phyloP scores from a whole-genome alignment of 2,113 vertebrate species.

The Eonycteris spelaea region DNA sequence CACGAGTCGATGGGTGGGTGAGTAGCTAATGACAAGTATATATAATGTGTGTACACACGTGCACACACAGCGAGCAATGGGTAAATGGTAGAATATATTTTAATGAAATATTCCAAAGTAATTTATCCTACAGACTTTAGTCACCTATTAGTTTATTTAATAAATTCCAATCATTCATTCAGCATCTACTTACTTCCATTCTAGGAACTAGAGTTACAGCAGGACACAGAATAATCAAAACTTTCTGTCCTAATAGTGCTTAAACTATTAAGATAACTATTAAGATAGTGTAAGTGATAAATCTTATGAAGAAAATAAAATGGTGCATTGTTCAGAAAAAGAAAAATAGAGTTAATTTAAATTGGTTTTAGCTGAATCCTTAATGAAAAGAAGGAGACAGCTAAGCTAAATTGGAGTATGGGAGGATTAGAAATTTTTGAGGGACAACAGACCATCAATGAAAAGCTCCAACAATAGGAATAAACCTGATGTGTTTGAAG shows the following conservation, averaged over 20 bases:
- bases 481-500: not conserved
- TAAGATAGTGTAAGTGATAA: not conserved
- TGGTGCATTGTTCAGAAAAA: not conserved
- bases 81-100: not conserved
- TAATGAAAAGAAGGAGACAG: not conserved
- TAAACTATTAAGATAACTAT: not conserved
- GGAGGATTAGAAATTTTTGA: not conserved
- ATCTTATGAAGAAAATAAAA: not conserved
- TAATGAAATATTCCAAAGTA: not conserved
- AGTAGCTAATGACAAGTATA: not conserved
- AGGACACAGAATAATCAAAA: not conserved
- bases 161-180: not conserved
- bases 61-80: accelerated
- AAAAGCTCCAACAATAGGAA: not conserved
- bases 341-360: not conserved
- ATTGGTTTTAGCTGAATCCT: not conserved
- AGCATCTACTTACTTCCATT: not conserved
- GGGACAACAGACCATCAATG: not conserved
- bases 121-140: not conserved
- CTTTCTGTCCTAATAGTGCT: not conserved
- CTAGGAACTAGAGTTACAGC: not conserved
- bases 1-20: not conserved
- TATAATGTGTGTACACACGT: accelerated
- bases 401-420: not conserved
- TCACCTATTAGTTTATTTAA: not conserved